Evolutionary conservation across 2,797 vertebrate species (phyloP).

Genomic region (Malacoraja senta): DNA sequence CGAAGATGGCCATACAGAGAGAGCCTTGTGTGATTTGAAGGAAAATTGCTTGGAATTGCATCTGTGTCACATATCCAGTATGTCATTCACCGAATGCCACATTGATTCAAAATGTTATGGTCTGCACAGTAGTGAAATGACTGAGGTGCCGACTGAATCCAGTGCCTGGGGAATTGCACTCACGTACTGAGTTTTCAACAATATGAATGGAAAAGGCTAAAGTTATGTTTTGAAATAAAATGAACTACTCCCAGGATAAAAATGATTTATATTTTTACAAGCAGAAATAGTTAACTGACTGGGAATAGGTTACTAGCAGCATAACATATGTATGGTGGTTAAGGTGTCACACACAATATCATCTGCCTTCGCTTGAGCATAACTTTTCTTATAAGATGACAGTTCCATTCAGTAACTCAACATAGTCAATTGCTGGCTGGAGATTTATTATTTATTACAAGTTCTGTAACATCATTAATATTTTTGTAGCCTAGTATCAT

Average conservation of each 20-base stretch:
- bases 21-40: constrained; percentile 26
- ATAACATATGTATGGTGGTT: constrained; percentile 43
- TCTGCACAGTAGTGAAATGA: constrained; percentile 8
- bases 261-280: background rate
- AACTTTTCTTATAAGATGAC: constrained; percentile 49
- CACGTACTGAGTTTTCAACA: background rate
- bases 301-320: background rate
- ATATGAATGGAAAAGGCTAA: background rate
- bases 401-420: constrained; percentile 57
- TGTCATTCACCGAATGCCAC: constrained; percentile 10
- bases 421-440: constrained; percentile 50
- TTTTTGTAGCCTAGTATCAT: constrained; percentile 50
- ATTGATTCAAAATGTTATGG: background rate
- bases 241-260: background rate
- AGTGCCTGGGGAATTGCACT: background rate
- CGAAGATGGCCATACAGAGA: background rate
- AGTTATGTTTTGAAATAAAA: background rate
- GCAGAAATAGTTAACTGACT: background rate
- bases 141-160: background rate
- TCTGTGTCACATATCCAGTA: constrained; percentile 31
- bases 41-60: constrained; percentile 33
- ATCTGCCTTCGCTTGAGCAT: constrained; percentile 45
- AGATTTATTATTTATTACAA: constrained; percentile 65
- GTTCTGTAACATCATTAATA: constrained; percentile 54
- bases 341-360: constrained; percentile 14